Evolutionary conservation across 2,888 invertebrate genomes (phyloP), one percentile per base, ranked within the genome.

Genomic region (Chaetogeoica ovagalla): DNA sequence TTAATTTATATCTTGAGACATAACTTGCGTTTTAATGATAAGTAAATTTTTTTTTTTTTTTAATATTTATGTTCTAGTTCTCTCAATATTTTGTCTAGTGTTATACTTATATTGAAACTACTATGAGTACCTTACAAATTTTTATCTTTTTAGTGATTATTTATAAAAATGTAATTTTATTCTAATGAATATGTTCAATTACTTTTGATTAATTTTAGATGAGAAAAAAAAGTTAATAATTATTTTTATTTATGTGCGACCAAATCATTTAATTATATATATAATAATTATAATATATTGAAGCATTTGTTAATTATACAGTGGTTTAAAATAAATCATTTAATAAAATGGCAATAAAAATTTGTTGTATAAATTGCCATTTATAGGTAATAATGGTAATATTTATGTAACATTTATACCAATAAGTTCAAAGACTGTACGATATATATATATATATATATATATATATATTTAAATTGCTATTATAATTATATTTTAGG

Each of bases 181-280:
- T 79, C 63, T 70, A 57, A 77, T 69, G 69, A 77, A 70, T 79
- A 70, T 70, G 52, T 71, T 71, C 55, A 57, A 71, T 79, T 71
- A 15, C 71, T 71, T 77, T 76, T 77, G 70, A 77, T 77, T 39
- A 62, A 77, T 70, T 77, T 79, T 79, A 79, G 71, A 71, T 71
- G 71, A 70, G 65, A 71, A 21, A 43, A 9, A 43, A 9, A 43
- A 5, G 9, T 43, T 43, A 43, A 5, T 9, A 9, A 76, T 60
- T 66, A 9, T 21, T 69, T 69, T 60, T 59, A 77, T 60, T 66
- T 66, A 52, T 62, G 48, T 69, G 69, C 37, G 59, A 77, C 69
- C 59, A 52, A 77, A 69, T 69, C 48, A 52, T 23, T 52, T 48
- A 60, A 57, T 21, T 69, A 68, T 48, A 48, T 48, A 48, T 48